Conservation (phyloP, 2,113 vertebrate genomes). For the Aspidoscelis tigris region DNA sequence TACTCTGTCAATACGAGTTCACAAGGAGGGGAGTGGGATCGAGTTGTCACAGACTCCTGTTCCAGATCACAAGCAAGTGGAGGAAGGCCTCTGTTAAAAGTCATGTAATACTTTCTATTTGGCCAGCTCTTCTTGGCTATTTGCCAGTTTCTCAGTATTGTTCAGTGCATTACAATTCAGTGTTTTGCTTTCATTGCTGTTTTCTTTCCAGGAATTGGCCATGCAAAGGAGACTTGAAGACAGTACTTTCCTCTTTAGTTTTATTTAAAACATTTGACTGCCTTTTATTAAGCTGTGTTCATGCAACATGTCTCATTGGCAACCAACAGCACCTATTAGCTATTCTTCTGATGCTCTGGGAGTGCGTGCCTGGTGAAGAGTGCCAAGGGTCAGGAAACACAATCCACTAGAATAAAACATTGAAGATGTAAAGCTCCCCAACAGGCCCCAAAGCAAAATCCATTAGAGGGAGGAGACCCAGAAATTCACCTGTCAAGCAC, state of each 20-base stretch:
- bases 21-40: too few relatives aligned
- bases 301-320: slow-evolving; percentile 7
- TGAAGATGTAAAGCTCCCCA: slow-evolving; percentile 5
- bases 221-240: slow-evolving; percentile 22
- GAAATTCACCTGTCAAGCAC: background rate
- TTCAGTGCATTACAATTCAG: background rate
- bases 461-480: background rate
- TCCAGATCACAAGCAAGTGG: too few relatives aligned
- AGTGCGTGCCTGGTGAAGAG: background rate
- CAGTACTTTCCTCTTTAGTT: slow-evolving; percentile 7
- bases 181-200: slow-evolving; percentile 20
- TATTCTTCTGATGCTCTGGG: slow-evolving; percentile 30
- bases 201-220: background rate
- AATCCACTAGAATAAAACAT: background rate
- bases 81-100: too few relatives aligned
- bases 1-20: too few relatives aligned
- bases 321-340: slow-evolving; percentile 30
- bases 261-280: slow-evolving; percentile 5
- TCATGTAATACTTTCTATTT: slow-evolving; percentile 8
- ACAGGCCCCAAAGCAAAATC: slow-evolving; percentile 1
- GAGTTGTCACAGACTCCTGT: too few relatives aligned
- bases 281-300: slow-evolving; percentile 3
- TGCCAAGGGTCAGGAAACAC: slow-evolving; percentile 20
- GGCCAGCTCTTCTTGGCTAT: slow-evolving; percentile 14
- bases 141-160: slow-evolving; percentile 1